These are phyloP conservation scores for Portevinia maculata DNA, from an alignment of 2,888 invertebrate genomes.

Conservation along the genomic window DNA sequence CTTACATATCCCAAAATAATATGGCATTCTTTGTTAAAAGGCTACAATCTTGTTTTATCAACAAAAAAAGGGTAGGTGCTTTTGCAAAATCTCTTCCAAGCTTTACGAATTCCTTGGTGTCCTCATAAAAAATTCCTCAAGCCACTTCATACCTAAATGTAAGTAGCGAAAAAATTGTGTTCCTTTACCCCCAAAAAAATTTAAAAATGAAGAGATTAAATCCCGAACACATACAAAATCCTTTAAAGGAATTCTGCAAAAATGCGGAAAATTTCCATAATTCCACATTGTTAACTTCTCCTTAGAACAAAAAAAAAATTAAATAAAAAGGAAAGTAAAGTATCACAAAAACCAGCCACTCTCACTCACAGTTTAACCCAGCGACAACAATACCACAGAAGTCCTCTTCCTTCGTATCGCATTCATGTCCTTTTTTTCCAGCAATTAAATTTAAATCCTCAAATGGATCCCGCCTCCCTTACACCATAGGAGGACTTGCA, in stretches of 20 bases:
- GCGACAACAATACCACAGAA: slow-evolving; percentile 48
- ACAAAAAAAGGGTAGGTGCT: slow-evolving; percentile 13
- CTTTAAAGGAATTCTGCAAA: slow-evolving; percentile 57
- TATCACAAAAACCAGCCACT: neutral
- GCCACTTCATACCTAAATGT: neutral
- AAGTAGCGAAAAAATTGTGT: neutral
- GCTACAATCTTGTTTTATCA: neutral
- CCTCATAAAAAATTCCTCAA: slow-evolving; percentile 13
- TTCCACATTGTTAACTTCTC: slow-evolving; percentile 64
- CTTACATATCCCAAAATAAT: neutral
- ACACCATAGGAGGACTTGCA: slow-evolving; percentile 15
- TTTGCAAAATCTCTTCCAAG: neutral
- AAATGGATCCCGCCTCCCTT: slow-evolving; percentile 64
- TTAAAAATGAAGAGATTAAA: slow-evolving; percentile 68
- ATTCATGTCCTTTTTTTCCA: slow-evolving; percentile 65
- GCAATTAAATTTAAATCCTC: slow-evolving; percentile 73
- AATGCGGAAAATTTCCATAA: slow-evolving; percentile 72
- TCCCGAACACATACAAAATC: slow-evolving; percentile 46
- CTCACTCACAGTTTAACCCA: slow-evolving; percentile 45
- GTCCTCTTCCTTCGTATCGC: slow-evolving; percentile 5
- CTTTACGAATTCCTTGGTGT: neutral
- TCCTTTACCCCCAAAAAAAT: slow-evolving; percentile 28
- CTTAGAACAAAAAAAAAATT: slow-evolving; percentile 20
- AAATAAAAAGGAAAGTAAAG: slow-evolving; percentile 5
- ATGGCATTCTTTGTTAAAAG: neutral